Evolutionary conservation across 53 echinoderm and acorn worm species (phyloP).

Genomic region (Temnopleurus reevesii): DNA sequence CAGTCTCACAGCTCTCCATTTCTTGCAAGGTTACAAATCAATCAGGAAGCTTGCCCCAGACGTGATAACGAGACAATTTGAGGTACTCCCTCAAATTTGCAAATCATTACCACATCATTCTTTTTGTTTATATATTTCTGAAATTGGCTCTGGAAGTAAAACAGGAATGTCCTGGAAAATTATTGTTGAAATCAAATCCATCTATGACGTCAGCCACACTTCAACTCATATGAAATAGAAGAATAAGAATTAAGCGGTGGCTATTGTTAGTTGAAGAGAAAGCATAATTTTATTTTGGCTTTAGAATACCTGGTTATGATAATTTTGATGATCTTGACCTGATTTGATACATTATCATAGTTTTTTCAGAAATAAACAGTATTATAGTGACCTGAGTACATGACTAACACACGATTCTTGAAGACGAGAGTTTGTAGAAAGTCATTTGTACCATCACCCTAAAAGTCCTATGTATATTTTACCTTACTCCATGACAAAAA

Average conservation of each 20-base stretch:
- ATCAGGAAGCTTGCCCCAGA: background rate
- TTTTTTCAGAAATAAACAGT: too few relatives aligned
- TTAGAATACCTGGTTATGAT: background rate
- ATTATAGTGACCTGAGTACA: too few relatives aligned
- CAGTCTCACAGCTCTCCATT: background rate
- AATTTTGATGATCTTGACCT: background rate
- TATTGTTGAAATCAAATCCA: background rate
- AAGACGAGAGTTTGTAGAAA: too few relatives aligned
- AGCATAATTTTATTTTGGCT: too few relatives aligned
- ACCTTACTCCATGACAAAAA: too few relatives aligned
- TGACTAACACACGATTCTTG: too few relatives aligned
- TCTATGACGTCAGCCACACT: background rate
- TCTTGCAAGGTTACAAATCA: background rate
- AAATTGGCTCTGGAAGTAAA: background rate
- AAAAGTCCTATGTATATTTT: too few relatives aligned
- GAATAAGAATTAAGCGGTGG: background rate
- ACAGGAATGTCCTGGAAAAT: background rate
- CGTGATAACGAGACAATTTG: background rate
- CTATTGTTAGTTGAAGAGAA: background rate
- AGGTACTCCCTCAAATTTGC: slow-evolving; percentile 13
- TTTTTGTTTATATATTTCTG: background rate
- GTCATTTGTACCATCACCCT: too few relatives aligned
- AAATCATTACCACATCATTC: background rate
- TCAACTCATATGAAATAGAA: background rate
- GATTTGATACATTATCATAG: background rate